These are phyloP conservation scores for Halisarca cf. caerulea DNA, from an alignment of 37 sponge, comb jelly and placozoan genomes.

Conservation along the genomic window DNA sequence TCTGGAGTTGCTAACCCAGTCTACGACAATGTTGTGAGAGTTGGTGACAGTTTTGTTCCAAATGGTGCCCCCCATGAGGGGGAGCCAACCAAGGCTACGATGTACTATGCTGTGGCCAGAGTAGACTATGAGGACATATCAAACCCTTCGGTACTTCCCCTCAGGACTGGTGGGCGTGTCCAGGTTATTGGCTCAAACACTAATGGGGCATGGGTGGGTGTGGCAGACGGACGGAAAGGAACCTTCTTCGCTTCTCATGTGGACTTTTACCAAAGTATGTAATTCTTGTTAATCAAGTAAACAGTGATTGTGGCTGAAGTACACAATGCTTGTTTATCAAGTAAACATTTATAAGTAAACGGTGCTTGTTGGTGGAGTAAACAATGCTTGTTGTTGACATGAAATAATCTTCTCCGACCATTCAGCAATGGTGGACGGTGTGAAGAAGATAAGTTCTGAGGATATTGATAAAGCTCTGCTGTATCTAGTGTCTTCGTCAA, in stretches of 20 bases:
- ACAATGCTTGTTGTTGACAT: too few species aligned
- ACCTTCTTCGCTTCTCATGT: constrained; percentile 58
- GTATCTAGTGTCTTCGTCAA: too few species aligned
- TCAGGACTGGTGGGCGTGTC: not conserved
- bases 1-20: not conserved
- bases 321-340: too few species aligned
- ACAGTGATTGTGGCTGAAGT: too few species aligned
- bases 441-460: too few species aligned
- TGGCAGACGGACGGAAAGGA: constrained; percentile 33
- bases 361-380: too few species aligned
- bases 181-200: not conserved
- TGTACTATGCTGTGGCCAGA: not conserved
- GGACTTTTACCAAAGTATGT: constrained; percentile 29
- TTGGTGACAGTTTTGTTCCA: not conserved
- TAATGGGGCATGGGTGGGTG: constrained; percentile 36
- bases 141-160: not conserved
- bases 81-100: not conserved
- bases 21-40: not conserved
- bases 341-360: too few species aligned
- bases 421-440: too few species aligned
- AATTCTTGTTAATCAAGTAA: not conserved
- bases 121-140: constrained; percentile 5
- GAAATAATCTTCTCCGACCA: too few species aligned
- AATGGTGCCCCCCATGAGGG: not conserved
- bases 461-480: too few species aligned